Conservation (phyloP, 2,888 invertebrate genomes). For the Cheilosia pagana region DNA sequence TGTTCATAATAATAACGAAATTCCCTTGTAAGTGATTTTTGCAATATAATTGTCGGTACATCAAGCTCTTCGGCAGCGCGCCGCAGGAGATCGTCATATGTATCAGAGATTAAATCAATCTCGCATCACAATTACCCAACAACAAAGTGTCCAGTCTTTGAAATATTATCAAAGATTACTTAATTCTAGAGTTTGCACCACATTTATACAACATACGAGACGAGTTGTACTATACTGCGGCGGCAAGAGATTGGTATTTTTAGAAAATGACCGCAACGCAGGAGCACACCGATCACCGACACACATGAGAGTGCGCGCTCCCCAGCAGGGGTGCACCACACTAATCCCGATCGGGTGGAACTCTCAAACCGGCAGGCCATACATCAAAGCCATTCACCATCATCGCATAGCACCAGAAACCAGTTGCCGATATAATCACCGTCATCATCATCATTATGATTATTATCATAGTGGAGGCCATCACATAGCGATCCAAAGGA, state of each 20-base stretch:
- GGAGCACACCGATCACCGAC: constrained; percentile 35
- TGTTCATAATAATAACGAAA: constrained; percentile 47
- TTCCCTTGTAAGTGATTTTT: constrained; percentile 62
- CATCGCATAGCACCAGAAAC: constrained; percentile 62
- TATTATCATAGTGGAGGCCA: constrained; percentile 62
- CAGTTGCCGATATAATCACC: constrained; percentile 72
- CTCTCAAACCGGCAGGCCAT: constrained; percentile 34
- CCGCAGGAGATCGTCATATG: constrained; percentile 50
- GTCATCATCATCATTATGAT: constrained; percentile 73
- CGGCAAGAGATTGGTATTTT: constrained; percentile 51
- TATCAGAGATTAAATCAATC: constrained; percentile 68
- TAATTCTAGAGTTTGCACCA: constrained; percentile 66
- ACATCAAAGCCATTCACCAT: constrained; percentile 65
- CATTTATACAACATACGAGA: constrained; percentile 1
- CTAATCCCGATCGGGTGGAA: constrained; percentile 51
- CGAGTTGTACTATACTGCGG: constrained; percentile 3
- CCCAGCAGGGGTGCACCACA: constrained; percentile 60
- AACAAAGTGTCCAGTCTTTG: constrained; percentile 72
- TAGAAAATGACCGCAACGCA: constrained; percentile 66
- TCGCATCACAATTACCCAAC: constrained; percentile 67
- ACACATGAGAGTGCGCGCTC: constrained; percentile 45
- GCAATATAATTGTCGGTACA: constrained; percentile 62
- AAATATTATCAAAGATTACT: constrained; percentile 74
- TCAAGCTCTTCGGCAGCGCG: constrained; percentile 28
- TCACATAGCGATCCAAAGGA: constrained; percentile 46